Conservation (phyloP, 2,888 invertebrate genomes). For the Lepidochitona cinerea region DNA sequence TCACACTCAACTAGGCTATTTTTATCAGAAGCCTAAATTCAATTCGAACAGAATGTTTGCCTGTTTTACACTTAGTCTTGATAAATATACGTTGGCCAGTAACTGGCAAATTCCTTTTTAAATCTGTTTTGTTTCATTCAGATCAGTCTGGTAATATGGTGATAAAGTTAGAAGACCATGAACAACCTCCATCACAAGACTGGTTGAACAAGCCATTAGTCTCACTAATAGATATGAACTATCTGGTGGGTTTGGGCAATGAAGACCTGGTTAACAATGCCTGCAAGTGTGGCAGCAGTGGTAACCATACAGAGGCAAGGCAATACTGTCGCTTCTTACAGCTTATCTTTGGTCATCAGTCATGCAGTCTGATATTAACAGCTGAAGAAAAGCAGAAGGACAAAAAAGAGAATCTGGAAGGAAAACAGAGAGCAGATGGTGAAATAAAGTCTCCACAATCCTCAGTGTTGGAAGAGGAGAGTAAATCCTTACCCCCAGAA, state of each 20-base stretch:
- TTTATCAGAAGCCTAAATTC: too few species aligned
- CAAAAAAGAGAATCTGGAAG: not conserved
- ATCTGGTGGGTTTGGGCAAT: not conserved
- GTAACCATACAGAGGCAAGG: not conserved
- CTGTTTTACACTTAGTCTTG: too few species aligned
- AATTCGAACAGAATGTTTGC: too few species aligned
- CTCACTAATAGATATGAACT: not conserved
- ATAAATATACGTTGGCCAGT: too few species aligned
- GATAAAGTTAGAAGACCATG: conserved; percentile 54
- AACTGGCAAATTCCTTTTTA: not conserved
- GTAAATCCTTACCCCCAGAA: not conserved
- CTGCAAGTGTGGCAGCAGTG: not conserved
- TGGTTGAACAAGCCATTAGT: not conserved
- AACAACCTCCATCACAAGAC: conserved; percentile 44
- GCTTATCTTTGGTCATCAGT: not conserved
- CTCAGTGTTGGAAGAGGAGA: not conserved
- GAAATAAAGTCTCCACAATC: not conserved
- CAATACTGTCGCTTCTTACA: conserved; percentile 8
- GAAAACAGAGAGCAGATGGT: not conserved
- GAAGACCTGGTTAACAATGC: not conserved
- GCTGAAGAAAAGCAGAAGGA: too few species aligned
- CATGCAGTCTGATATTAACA: not conserved
- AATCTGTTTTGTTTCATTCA: not conserved
- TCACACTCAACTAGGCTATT: too few species aligned
- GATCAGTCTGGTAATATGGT: conserved; percentile 24